Conservation (phyloP, 2,113 vertebrate species). For the Rafetus swinhoei region DNA sequence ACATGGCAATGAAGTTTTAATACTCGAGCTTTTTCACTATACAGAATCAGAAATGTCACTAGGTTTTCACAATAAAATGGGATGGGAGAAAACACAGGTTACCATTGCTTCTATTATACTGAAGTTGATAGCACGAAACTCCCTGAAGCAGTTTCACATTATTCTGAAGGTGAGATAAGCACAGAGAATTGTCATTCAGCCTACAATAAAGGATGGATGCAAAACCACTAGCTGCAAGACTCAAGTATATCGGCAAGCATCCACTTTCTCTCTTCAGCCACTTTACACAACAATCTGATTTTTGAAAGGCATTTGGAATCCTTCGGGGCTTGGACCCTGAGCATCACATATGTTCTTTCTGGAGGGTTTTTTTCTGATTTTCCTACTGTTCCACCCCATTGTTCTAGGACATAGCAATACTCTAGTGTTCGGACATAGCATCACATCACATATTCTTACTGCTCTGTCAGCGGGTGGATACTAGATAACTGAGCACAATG, state of each 20-base stretch:
- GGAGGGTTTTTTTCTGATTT: slow-evolving; percentile 57
- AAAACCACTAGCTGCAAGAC: accelerated
- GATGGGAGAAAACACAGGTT: not conserved
- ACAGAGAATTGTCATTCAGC: not conserved
- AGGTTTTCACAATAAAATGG: not conserved
- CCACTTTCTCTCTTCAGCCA: slow-evolving; percentile 2
- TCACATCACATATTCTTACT: slow-evolving; percentile 30
- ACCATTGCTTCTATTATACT: not conserved
- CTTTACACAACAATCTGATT: slow-evolving; percentile 48
- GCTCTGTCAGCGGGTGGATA: slow-evolving; percentile 58
- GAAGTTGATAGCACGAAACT: not conserved
- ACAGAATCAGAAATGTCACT: not conserved
- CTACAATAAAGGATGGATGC: not conserved
- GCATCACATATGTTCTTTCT: slow-evolving; percentile 57
- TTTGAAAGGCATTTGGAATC: slow-evolving; percentile 59
- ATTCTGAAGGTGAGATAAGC: not conserved
- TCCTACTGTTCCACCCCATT: slow-evolving; percentile 34
- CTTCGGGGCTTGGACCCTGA: not conserved
- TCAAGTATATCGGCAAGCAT: slow-evolving; percentile 2
- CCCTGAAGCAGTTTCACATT: not conserved
- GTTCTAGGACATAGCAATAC: slow-evolving; percentile 38
- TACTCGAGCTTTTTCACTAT: not conserved
- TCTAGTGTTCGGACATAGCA: not conserved
- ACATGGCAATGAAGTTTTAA: not conserved
- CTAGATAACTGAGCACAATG: slow-evolving; percentile 49